Conservation (phyloP, 2,888 invertebrate species). For the Entomobrya proxima region DNA sequence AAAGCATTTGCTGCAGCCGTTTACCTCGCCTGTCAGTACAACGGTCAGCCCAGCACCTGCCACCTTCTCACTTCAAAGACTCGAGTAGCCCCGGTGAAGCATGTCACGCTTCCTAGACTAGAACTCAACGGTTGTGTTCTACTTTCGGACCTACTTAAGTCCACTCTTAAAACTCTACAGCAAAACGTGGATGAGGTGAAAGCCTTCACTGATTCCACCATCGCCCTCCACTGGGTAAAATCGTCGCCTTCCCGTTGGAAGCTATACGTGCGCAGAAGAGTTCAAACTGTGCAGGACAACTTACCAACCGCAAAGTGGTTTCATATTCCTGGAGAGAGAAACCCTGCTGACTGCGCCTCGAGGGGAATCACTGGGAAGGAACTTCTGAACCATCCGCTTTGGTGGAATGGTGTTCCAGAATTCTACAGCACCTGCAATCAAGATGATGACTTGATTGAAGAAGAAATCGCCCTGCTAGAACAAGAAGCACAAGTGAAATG, state of each 20-base stretch:
- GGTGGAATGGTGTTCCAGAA: no score
- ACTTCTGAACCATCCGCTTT: no score
- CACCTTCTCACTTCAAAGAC: slow-evolving; percentile 5
- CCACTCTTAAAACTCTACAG: background rate
- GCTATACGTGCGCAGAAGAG: slow-evolving; percentile 74
- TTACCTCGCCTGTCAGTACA: background rate
- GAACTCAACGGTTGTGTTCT: slow-evolving; percentile 32
- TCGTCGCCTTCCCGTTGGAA: slow-evolving; percentile 72
- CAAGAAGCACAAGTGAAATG: no score
- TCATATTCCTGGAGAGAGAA: background rate
- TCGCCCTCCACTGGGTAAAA: slow-evolving; percentile 75
- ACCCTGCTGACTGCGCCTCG: slow-evolving; percentile 3
- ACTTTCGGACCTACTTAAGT: slow-evolving; percentile 15
- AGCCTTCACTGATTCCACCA: slow-evolving; percentile 75
- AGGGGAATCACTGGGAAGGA: no score
- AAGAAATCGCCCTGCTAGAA: no score
- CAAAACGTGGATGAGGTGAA: slow-evolving; percentile 9
- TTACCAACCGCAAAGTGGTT: background rate
- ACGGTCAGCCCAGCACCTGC: background rate
- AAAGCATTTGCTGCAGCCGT: background rate
- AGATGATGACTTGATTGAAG: no score
- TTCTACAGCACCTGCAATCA: no score
- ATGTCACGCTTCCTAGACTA: slow-evolving; percentile 70
- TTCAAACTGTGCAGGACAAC: slow-evolving; percentile 21
- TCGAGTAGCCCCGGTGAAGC: slow-evolving; percentile 13